phyloP scores from a whole-genome alignment of 1,140 invertebrate species.

The Euwallacea fornicatus region DNA sequence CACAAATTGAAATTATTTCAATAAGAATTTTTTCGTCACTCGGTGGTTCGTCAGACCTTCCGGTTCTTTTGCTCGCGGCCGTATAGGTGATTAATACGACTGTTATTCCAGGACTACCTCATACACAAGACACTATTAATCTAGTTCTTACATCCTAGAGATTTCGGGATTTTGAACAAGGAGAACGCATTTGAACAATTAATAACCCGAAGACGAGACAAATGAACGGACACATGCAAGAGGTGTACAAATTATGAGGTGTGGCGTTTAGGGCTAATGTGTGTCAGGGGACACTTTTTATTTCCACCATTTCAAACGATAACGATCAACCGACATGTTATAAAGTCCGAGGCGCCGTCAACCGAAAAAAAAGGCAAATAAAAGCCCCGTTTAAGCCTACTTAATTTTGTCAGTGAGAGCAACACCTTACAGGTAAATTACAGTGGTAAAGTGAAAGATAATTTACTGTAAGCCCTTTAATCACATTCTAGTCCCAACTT shows the following conservation, averaged over 20 bases:
- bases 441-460: slow-evolving; percentile 32
- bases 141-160: background rate
- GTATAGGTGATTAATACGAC: background rate
- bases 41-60: no score
- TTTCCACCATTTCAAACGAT: slow-evolving; percentile 19
- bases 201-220: slow-evolving; percentile 3
- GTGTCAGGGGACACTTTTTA: slow-evolving; percentile 24
- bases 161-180: slow-evolving; percentile 10
- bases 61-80: no score
- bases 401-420: slow-evolving; percentile 22
- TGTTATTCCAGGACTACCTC: background rate
- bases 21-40: no score
- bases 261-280: slow-evolving; percentile 18
- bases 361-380: slow-evolving; percentile 3
- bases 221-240: slow-evolving; percentile 5
- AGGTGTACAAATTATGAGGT: slow-evolving; percentile 17
- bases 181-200: slow-evolving; percentile 5
- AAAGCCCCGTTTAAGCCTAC: slow-evolving; percentile 16
- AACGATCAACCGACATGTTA: slow-evolving; percentile 19
- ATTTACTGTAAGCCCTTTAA: slow-evolving; percentile 27
- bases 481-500: slow-evolving; percentile 21
- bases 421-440: slow-evolving; percentile 32
- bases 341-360: slow-evolving; percentile 22
- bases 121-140: slow-evolving; percentile 2
- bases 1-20: no score